A percentile compares a stretch with the other conserved stretches of the same genome.
Conservation (phyloP, 2,797 vertebrate species). For the Nyctibius grandis region DNA sequence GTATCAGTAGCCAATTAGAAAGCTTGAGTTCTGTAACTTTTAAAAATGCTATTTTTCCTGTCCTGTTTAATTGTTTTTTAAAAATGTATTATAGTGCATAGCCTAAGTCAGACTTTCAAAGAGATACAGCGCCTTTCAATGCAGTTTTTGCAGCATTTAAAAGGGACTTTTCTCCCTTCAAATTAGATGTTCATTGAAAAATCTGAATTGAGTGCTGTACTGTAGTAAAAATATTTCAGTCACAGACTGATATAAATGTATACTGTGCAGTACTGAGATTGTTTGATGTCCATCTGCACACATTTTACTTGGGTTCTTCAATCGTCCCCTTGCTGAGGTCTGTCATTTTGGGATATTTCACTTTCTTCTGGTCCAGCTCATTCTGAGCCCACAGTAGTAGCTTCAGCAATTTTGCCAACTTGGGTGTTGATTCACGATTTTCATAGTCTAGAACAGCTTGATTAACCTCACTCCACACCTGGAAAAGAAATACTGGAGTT, state of each 20-base stretch:
- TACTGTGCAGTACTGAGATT: constrained; percentile 50
- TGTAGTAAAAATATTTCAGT: constrained; percentile 71
- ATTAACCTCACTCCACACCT: constrained; percentile 99
- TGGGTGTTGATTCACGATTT: constrained; percentile 97
- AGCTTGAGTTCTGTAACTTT: constrained; percentile 39
- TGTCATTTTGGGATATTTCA: constrained; percentile 99
- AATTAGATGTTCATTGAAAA: constrained; percentile 63
- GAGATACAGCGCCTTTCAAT: constrained; percentile 64
- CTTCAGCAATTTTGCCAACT: constrained; percentile 97
- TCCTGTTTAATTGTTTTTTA: constrained; percentile 42
- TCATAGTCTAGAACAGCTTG: constrained; percentile 97
- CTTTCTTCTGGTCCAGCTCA: constrained; percentile 99
- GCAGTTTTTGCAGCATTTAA: constrained; percentile 62
- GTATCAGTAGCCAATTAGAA: constrained; percentile 60
- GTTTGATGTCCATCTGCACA: constrained; percentile 54
- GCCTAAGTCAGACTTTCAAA: constrained; percentile 60
- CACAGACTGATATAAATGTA: constrained; percentile 69
- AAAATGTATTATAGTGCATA: constrained; percentile 57
- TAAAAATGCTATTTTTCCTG: constrained; percentile 54
- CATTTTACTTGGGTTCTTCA: constrained; percentile 91
- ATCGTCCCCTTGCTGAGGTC: constrained; percentile 98
- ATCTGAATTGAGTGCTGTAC: constrained; percentile 70
- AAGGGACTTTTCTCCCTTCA: constrained; percentile 69
- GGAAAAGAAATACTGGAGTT: constrained; percentile 30
- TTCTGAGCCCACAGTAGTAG: constrained; percentile 98